Base-by-base conservation (phyloP, 2,113 vertebrate species). In the Potamarius usumacintae region DNA sequence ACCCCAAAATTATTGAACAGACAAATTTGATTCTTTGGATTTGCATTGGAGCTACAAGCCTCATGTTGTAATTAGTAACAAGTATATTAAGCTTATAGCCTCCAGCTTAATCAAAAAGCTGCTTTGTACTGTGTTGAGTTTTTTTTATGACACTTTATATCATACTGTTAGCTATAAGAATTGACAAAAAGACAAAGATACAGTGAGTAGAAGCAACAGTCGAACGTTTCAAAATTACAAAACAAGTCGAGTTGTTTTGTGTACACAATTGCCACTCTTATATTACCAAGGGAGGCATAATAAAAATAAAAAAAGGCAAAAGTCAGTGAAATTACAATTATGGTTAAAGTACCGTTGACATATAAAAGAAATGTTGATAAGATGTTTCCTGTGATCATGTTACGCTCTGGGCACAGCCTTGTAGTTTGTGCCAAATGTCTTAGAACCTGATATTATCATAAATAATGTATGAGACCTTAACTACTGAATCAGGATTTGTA, bases 381-480 rank as follows among this genome's bases (percentile, higher is more conserved):
- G 42, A 50, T 57, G 18, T 69, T 76, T 83, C 65, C 60, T 88
- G 83, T 88, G 84, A 85, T 48, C 80, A 55, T 34, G 58, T 86
- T 83, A 83, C 83, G 79, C 65, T 15, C 71, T 81, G 18, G 34
- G 55, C 55, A 74, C 18, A 62, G 53, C 34, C 15, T 62, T 86
- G 52, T n/a, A 86, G 57, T 71, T 72, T 72, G 76, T 83, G 74
- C 74, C 88, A 87, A 81, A 89, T 82, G 81, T 72, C 76, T 80
- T 55, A 80, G 42, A 89, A 87, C 53, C 34, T 72, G 82, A 89
- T 84, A 82, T 65, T 69, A n/a, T 79, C 76, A 87, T 89, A 84
- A 89, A 80, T 80, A 63, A 74, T 17, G 30, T n/a, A 89, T 55
- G 71, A 84, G 11, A 20, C 58, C 74, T 82, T 86, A 82, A 72